Base-by-base conservation (phyloP, 1,140 invertebrate genomes). In the Calephelis virginiensis region DNA sequence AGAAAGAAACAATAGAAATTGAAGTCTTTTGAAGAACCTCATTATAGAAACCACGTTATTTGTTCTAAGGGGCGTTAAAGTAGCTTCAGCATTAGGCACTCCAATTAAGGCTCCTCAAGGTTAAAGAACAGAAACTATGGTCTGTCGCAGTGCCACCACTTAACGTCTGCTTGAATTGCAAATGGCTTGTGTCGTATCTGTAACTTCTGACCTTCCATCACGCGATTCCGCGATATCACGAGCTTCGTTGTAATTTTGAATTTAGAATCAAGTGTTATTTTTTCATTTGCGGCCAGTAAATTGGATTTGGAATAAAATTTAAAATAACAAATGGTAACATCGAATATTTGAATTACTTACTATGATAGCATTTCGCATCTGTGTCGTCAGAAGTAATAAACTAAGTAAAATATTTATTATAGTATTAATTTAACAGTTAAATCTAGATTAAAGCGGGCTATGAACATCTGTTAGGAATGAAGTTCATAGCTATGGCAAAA, bases 141-240 rank as follows among this genome's bases (percentile, higher is more conserved):
- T 67, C 79, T 81, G 80, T 79, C 81, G 81, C 78, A 75, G 71
- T 75, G 77, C 72, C 73, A 77, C 78, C 61, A 67, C 72, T 75
- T 71, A 67, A 66, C 67, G 64, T 73, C 70, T 74, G 69, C 70
- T 79, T 84, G 84, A 86, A 85, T 85, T 85, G 83, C 83, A 86
- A 86, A 86, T 84, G 68, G 67, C 69, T 50, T 56, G 64, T 59
- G 63, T 56, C 49, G 69, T 82, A 82, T 81, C 79, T 86, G 71
- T 78, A 80, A 53, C 68, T 62, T 74, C 63, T 80, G 80, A 76
- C 83, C 85, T 85, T 88, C 78, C 63, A 63, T 62, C 83, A 85
- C 83, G 81, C 80, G 76, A 85, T 64, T 63, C 50, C 69, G 76
- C 71, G 75, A 80, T 83, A 83, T 83, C 80, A 75, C 78, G 65